A percentile compares a stretch with the other conserved stretches of the same genome.
phyloP scores from a whole-genome alignment of 2,888 invertebrate genomes.

The Lycia hirtaria region DNA sequence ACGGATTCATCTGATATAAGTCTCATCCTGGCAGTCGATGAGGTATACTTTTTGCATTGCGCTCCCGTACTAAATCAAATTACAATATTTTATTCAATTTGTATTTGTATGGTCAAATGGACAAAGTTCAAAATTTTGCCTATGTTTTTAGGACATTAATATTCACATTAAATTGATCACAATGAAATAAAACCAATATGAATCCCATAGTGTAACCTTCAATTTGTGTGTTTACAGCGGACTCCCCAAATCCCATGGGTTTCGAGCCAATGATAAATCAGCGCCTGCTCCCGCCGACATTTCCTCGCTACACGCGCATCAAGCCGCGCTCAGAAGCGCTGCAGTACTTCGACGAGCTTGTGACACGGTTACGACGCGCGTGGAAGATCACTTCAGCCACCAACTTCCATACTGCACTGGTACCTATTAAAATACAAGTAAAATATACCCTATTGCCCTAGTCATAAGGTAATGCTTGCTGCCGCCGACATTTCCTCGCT shows the following conservation, averaged over 20 bases:
- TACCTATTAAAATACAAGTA: slow-evolving; percentile 60
- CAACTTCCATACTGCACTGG: slow-evolving; percentile 93
- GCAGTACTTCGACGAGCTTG: slow-evolving; percentile 92
- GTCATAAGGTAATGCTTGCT: slow-evolving; percentile 63
- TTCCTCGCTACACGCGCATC: slow-evolving; percentile 98
- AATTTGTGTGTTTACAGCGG: slow-evolving; percentile 72
- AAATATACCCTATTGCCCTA: neutral
- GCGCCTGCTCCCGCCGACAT: slow-evolving; percentile 97
- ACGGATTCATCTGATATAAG: too few relatives aligned
- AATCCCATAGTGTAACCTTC: neutral
- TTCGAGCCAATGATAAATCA: slow-evolving; percentile 99
- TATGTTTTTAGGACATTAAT: too few relatives aligned
- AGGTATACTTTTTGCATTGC: too few relatives aligned
- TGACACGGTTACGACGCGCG: slow-evolving; percentile 92
- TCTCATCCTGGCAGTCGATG: too few relatives aligned
- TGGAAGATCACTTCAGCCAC: slow-evolving; percentile 92
- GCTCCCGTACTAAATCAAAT: too few relatives aligned
- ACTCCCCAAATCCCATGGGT: slow-evolving; percentile 93
- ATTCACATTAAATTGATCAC: too few relatives aligned
- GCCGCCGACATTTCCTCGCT: slow-evolving; percentile 99
- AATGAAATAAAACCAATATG: neutral
- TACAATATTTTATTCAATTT: too few relatives aligned
- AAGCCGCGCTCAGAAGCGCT: slow-evolving; percentile 91
- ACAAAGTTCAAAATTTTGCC: too few relatives aligned
- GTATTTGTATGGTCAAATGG: too few relatives aligned